Evolutionary conservation across 1,140 invertebrate genomes (phyloP).

Genomic region (Drosophila asahinai): DNA sequence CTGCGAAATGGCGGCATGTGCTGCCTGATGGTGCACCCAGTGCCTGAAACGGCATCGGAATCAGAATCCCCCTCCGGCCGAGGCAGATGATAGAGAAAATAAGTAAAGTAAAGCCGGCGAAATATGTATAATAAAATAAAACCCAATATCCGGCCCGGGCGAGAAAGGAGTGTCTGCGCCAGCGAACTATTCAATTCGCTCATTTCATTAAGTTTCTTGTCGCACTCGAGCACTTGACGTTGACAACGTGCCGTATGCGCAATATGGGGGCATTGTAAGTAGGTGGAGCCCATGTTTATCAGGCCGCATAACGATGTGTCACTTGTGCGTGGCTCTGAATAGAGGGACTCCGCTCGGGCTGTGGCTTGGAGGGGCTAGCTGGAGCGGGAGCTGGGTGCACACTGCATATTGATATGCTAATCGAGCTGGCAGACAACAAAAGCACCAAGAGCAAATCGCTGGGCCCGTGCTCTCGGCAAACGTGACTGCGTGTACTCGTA

Average conservation of each 20-base stretch:
- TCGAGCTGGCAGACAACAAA: constrained; percentile 51
- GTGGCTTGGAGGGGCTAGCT: background rate
- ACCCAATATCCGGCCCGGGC: constrained; percentile 54
- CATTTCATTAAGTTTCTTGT: constrained; percentile 81
- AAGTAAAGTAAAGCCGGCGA: constrained; percentile 35
- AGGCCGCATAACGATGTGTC: constrained; percentile 79
- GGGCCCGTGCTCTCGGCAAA: constrained; percentile 15
- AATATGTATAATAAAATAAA: constrained; percentile 76
- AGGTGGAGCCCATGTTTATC: constrained; percentile 58
- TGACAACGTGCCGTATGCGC: constrained; percentile 70
- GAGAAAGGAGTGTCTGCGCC: constrained; percentile 22
- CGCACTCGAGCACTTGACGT: constrained; percentile 66
- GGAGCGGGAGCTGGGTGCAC: constrained; percentile 14
- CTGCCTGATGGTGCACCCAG: constrained; percentile 64
- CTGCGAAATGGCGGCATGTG: constrained; percentile 74
- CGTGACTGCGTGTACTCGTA: constrained; percentile 21
- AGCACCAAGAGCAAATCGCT: constrained; percentile 25
- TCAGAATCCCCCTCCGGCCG: background rate
- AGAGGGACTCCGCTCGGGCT: background rate
- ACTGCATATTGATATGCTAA: constrained; percentile 82
- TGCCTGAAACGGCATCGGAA: constrained; percentile 31
- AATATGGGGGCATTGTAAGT: constrained; percentile 49
- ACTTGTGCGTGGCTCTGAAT: constrained; percentile 54
- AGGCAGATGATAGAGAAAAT: constrained; percentile 25
- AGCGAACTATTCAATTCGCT: constrained; percentile 77